Evolutionary conservation across 2,888 invertebrate genomes (phyloP).

Genomic region (Cantharis rufa): DNA sequence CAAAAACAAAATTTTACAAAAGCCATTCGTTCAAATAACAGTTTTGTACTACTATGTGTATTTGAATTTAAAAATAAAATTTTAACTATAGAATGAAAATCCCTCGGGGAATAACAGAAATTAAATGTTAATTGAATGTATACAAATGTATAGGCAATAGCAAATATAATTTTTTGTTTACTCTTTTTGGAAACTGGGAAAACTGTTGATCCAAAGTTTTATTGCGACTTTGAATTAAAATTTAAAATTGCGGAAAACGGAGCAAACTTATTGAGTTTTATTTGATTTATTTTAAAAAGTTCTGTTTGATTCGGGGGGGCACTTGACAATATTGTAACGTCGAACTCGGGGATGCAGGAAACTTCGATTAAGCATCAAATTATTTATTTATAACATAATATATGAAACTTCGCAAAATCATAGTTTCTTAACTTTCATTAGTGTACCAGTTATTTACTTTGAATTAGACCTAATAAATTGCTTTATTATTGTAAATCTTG

Average conservation of each 20-base stretch:
- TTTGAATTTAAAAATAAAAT: not conserved
- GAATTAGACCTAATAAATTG: too few species aligned
- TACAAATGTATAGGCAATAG: not conserved
- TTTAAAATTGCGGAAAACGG: not conserved
- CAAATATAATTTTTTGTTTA: not conserved
- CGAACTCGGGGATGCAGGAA: not conserved
- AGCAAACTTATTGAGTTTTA: not conserved
- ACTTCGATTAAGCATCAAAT: not conserved
- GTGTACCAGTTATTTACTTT: not conserved
- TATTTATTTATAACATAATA: not conserved
- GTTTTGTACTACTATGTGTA: not conserved
- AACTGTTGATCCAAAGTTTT: not conserved
- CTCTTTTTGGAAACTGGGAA: not conserved
- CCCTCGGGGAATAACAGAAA: not conserved
- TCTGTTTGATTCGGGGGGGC: not conserved
- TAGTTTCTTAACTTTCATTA: too few species aligned
- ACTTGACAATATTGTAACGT: not conserved
- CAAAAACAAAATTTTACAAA: conserved; percentile 17
- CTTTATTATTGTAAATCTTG: too few species aligned
- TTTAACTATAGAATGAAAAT: not conserved
- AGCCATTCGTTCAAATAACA: not conserved
- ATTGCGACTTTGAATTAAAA: not conserved
- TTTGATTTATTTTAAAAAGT: not conserved
- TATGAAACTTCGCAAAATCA: too few species aligned
- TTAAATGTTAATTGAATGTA: not conserved